Conservation (phyloP, 2,113 vertebrate species). For the Vidua chalybeata region DNA sequence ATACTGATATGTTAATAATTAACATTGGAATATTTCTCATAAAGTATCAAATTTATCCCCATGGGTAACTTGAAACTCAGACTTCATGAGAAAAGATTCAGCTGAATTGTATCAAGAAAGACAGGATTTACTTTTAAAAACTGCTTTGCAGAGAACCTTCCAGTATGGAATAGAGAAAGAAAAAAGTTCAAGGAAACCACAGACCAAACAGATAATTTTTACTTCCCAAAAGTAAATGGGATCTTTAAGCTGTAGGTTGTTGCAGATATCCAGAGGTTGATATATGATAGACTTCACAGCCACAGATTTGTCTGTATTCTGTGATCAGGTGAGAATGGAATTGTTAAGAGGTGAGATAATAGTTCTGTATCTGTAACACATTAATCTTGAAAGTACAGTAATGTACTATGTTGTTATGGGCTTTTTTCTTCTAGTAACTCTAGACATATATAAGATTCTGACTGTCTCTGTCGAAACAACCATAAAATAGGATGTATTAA, state of each 20-base stretch:
- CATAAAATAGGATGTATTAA: background rate
- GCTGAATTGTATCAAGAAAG: background rate
- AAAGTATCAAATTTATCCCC: background rate
- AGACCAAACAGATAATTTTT: background rate
- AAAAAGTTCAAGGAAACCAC: background rate
- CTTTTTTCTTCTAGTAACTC: background rate
- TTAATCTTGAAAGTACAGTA: background rate
- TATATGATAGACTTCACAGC: background rate
- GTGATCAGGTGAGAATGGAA: slow-evolving; percentile 36
- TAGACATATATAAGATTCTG: background rate
- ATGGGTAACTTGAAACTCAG: background rate
- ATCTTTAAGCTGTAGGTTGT: background rate
- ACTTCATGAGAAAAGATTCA: background rate
- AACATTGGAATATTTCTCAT: background rate
- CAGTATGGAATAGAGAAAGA: background rate
- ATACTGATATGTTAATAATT: background rate
- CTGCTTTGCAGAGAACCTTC: background rate
- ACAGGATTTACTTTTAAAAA: background rate
- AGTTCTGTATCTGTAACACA: background rate
- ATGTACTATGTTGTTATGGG: background rate
- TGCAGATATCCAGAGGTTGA: background rate
- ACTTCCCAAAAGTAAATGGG: background rate
- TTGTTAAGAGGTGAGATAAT: slow-evolving; percentile 38
- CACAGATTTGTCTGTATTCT: background rate
- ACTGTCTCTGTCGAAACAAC: background rate